These are phyloP conservation scores for Irena cyanogastra DNA, from an alignment of 2,113 vertebrate genomes.

Conservation along the genomic window DNA sequence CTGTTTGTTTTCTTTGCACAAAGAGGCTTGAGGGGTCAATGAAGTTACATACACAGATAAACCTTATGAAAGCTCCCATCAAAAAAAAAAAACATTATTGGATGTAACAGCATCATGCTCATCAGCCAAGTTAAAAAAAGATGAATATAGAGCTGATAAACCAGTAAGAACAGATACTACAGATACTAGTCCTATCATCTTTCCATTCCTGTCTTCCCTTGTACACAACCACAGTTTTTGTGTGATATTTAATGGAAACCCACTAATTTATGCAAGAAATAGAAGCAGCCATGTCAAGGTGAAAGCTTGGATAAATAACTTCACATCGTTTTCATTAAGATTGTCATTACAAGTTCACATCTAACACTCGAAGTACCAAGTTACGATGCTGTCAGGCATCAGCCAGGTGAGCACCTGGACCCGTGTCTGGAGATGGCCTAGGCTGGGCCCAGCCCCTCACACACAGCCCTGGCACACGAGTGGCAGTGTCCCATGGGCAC, in stretches of 20 bases:
- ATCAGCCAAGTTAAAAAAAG: background rate
- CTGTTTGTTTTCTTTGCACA: background rate
- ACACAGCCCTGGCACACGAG: accelerated
- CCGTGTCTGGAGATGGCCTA: accelerated
- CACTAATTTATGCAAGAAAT: background rate
- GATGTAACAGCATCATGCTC: background rate
- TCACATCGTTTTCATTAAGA: background rate
- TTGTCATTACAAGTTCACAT: accelerated
- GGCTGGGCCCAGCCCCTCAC: accelerated
- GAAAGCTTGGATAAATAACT: background rate
- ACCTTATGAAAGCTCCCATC: background rate
- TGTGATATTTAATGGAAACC: background rate
- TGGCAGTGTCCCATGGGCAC: accelerated
- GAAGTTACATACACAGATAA: background rate
- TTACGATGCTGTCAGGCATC: accelerated
- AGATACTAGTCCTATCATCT: background rate
- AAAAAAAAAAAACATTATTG: background rate
- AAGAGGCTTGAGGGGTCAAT: background rate
- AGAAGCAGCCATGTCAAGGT: background rate
- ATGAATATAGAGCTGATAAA: background rate
- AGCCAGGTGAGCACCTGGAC: accelerated
- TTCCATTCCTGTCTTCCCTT: background rate
- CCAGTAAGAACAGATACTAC: background rate
- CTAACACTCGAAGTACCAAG: background rate
- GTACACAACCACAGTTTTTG: background rate